A percentile compares a stretch with the other conserved stretches of the same genome.
Conservation (phyloP, 2,797 vertebrate species). For the Etheostoma nigrum region DNA sequence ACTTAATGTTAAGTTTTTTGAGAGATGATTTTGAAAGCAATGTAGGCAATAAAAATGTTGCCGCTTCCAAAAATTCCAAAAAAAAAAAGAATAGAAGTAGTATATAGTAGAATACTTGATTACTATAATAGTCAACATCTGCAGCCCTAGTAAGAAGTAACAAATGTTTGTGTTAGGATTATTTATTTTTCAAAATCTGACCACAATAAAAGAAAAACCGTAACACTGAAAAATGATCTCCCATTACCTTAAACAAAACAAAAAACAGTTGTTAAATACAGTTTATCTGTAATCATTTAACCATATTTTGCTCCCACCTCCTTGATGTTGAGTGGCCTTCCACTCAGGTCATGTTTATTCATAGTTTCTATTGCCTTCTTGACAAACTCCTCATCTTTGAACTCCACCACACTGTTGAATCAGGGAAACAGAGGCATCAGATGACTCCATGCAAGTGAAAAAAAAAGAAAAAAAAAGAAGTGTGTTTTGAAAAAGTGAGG, state of each 20-base stretch:
- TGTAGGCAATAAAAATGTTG: no score
- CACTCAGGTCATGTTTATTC: conserved; percentile 97
- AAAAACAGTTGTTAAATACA: not conserved
- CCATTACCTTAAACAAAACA: not conserved
- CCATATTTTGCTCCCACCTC: conserved; percentile 85
- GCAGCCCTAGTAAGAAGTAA: no score
- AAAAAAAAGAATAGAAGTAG: no score
- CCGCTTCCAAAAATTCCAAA: no score
- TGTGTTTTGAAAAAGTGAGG: not conserved
- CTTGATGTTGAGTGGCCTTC: conserved; percentile 97
- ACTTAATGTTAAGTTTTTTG: no score
- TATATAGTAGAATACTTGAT: no score
- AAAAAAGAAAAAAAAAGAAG: not conserved
- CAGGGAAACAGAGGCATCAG: conserved; percentile 35
- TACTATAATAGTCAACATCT: no score
- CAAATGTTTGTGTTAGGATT: not conserved
- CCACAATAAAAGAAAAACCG: not conserved
- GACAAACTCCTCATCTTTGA: conserved; percentile 99
- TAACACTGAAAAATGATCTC: not conserved
- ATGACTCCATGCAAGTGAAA: conserved; percentile 6
- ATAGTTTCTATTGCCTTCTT: conserved; percentile 96
- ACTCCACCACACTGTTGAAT: conserved; percentile 94
- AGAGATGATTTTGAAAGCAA: no score
- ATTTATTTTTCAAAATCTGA: not conserved
- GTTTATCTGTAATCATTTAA: not conserved